These are phyloP conservation scores for Morpho achilles DNA, from an alignment of 2,888 invertebrate species.

Conservation along the genomic window DNA sequence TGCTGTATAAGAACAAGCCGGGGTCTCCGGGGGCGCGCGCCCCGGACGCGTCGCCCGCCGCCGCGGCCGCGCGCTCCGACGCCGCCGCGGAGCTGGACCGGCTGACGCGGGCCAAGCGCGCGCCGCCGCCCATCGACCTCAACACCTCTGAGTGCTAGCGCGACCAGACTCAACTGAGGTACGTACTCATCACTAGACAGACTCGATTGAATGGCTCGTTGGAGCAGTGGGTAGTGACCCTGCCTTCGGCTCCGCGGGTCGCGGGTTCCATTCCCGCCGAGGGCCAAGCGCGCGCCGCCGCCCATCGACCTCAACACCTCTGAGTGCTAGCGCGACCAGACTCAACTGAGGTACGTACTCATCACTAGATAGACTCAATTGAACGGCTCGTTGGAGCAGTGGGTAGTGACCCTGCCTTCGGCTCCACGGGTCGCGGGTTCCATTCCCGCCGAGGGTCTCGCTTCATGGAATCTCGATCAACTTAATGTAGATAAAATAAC, in stretches of 20 bases:
- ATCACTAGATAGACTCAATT: too few species aligned
- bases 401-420: too few species aligned
- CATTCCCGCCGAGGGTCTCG: slow-evolving; percentile 87
- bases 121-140: slow-evolving; percentile 83
- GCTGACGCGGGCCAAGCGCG: slow-evolving; percentile 86
- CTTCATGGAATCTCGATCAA: slow-evolving; percentile 88
- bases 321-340: slow-evolving; percentile 52
- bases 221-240: too few species aligned
- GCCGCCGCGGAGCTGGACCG: slow-evolving; percentile 96
- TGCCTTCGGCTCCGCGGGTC: too few species aligned
- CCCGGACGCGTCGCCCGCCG: slow-evolving; percentile 61
- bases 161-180: slow-evolving; percentile 3
- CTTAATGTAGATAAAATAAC: slow-evolving; percentile 85
- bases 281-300: slow-evolving; percentile 85
- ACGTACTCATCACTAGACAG: not conserved
- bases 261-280: too few species aligned
- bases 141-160: slow-evolving; percentile 70
- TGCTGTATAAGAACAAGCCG: slow-evolving; percentile 93
- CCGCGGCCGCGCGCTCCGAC: slow-evolving; percentile 88
- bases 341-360: slow-evolving; percentile 1
- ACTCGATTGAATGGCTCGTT: too few species aligned
- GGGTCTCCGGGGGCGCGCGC: slow-evolving; percentile 81
- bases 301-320: slow-evolving; percentile 78
- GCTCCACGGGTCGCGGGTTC: too few species aligned
- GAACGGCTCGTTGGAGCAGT: too few species aligned